Conservation (phyloP, 1,140 invertebrate genomes). For the Ips typographus region DNA sequence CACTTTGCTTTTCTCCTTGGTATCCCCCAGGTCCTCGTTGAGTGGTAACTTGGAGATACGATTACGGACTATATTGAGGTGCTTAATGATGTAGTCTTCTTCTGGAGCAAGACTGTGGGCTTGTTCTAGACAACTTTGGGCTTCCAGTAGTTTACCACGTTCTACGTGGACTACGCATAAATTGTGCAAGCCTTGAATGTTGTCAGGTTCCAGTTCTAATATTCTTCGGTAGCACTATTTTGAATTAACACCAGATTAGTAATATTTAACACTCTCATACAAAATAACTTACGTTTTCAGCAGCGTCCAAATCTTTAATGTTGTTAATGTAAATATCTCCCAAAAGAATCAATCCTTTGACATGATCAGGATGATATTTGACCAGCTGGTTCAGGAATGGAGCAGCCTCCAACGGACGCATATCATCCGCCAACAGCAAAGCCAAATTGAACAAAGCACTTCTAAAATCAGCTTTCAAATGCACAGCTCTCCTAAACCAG, state of each 20-base stretch:
- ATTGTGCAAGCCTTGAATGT: conserved; percentile 94
- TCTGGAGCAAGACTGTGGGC: conserved; percentile 78
- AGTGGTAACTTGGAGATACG: conserved; percentile 59
- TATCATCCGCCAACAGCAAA: conserved; percentile 82
- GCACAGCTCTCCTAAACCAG: conserved; percentile 84
- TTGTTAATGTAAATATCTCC: conserved; percentile 97
- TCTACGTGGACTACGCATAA: conserved; percentile 95
- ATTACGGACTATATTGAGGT: conserved; percentile 81
- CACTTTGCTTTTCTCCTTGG: conserved; percentile 46
- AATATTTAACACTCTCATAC: too few relatives aligned
- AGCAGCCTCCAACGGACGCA: conserved; percentile 86
- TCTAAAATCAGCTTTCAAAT: conserved; percentile 82
- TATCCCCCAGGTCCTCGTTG: conserved; percentile 34
- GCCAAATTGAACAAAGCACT: conserved; percentile 95
- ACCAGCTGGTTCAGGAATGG: conserved; percentile 91
- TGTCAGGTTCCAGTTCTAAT: conserved; percentile 81
- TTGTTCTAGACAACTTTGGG: conserved; percentile 79
- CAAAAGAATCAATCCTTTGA: conserved; percentile 90
- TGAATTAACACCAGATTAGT: too few relatives aligned
- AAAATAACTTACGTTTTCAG: conserved; percentile 71
- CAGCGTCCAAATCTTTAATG: conserved; percentile 90
- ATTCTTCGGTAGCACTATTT: conserved; percentile 85
- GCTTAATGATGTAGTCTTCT: conserved; percentile 88
- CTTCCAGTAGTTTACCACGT: conserved; percentile 76
- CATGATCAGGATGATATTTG: conserved; percentile 88